phyloP scores from a whole-genome alignment of 2,888 invertebrate genomes.

The Stictocephala bisonia region DNA sequence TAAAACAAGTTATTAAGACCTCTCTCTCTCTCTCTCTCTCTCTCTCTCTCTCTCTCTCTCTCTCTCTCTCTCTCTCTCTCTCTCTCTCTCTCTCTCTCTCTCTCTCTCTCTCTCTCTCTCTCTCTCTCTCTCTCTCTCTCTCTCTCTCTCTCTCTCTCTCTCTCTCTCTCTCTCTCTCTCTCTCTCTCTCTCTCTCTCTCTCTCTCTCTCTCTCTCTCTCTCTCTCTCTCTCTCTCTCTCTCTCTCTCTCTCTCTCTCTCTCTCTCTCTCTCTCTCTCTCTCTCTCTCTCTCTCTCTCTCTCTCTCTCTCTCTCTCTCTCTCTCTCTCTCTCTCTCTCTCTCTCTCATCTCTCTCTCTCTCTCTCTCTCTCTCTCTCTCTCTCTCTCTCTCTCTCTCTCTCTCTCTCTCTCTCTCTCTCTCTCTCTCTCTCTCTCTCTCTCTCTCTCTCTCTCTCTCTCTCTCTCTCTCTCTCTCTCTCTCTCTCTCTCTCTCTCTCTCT shows the following conservation, averaged over 20 bases:
- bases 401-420: not conserved
- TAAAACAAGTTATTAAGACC: no score
- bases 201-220: not conserved
- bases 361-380: not conserved
- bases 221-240: conserved; percentile 1
- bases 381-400: not conserved
- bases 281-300: not conserved
- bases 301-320: not conserved
- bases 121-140: conserved; percentile 30
- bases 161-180: conserved; percentile 20
- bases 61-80: no score
- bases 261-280: not conserved
- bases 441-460: not conserved
- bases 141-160: conserved; percentile 26
- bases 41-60: no score
- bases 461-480: not conserved
- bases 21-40: no score
- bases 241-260: not conserved
- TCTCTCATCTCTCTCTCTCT: no score
- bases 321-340: not conserved
- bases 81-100: not conserved
- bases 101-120: conserved; percentile 24
- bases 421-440: not conserved
- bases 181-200: not conserved
- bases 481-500: not conserved